Conservation (phyloP, 2,888 invertebrate genomes). For the Adelognathus sp. region DNA sequence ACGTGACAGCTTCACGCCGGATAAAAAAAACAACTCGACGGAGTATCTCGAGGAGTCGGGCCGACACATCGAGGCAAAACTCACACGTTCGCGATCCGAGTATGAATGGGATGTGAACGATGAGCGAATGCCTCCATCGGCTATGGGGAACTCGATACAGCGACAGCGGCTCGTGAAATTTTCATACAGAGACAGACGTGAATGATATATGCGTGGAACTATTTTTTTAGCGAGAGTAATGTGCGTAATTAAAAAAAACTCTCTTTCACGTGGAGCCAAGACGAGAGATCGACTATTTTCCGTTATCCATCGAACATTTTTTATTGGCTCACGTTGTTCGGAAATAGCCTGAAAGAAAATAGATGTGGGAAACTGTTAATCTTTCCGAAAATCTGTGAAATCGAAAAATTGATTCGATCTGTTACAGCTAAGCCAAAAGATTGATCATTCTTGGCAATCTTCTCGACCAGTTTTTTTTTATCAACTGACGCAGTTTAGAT, state of each 20-base stretch:
- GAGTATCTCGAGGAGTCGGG: background rate
- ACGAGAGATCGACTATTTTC: background rate
- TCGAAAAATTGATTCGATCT: background rate
- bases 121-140: conserved; percentile 39
- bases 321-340: background rate
- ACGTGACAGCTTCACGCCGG: conserved; percentile 73
- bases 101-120: conserved; percentile 37
- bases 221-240: background rate
- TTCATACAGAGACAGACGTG: conserved; percentile 46
- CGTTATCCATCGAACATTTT: background rate
- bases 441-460: no score
- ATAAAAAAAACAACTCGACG: conserved; percentile 66
- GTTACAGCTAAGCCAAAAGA: background rate
- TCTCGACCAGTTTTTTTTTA: no score
- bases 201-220: conserved; percentile 25
- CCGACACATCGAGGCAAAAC: conserved; percentile 38
- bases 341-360: background rate
- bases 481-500: no score
- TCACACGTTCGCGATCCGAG: conserved; percentile 5
- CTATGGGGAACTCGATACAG: conserved; percentile 53
- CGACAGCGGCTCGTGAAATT: conserved; percentile 32
- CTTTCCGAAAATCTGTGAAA: background rate
- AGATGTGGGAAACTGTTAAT: background rate
- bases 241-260: background rate
- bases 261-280: background rate